phyloP scores from a whole-genome alignment of 2,797 vertebrate genomes.

The Hozukius guyotensis region DNA sequence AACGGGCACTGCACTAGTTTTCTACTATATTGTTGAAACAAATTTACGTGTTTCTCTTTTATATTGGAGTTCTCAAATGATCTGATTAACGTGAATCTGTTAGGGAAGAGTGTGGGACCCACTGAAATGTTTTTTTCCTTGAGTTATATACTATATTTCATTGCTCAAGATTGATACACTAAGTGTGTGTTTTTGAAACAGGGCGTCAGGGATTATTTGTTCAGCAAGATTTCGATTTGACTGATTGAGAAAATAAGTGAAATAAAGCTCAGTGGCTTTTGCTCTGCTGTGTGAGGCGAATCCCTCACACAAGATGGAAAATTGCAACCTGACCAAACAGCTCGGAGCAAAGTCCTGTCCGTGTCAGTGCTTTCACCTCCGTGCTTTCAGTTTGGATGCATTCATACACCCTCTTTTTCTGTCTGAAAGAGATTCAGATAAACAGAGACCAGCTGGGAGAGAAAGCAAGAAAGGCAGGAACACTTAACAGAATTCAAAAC shows the following conservation, averaged over 20 bases:
- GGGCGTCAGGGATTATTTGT: background rate
- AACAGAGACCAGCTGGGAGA: background rate
- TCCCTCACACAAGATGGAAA: background rate
- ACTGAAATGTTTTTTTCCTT: background rate
- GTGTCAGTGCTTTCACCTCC: slow-evolving; percentile 1
- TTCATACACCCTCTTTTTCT: background rate
- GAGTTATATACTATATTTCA: background rate
- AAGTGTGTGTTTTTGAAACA: background rate
- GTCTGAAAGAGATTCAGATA: background rate
- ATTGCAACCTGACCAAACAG: background rate
- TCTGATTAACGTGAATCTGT: background rate
- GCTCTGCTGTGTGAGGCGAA: background rate
- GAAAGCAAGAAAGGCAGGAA: background rate
- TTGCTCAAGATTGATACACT: background rate
- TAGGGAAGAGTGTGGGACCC: background rate
- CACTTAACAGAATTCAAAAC: background rate
- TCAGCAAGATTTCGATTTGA: background rate
- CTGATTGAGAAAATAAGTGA: background rate
- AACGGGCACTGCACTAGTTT: too few species aligned
- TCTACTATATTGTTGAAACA: too few species aligned
- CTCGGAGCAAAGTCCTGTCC: background rate
- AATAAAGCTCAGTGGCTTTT: slow-evolving; percentile 4
- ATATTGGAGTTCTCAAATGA: background rate
- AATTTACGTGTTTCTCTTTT: too few species aligned
- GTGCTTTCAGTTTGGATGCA: background rate